Conservation (phyloP, 2,888 invertebrate species). For the Eremobia ochroleuca region DNA sequence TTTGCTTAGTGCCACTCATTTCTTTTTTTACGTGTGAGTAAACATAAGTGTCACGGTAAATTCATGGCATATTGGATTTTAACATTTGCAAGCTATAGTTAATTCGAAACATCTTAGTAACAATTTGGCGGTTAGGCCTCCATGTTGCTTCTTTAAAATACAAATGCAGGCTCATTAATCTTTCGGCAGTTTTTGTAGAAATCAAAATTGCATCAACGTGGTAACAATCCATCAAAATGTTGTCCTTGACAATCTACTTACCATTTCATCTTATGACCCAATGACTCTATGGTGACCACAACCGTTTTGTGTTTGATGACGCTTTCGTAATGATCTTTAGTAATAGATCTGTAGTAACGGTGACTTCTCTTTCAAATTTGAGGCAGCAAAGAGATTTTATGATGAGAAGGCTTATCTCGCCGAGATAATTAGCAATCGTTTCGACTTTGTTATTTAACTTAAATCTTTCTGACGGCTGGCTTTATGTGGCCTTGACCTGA, state of each 20-base stretch:
- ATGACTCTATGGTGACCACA: background rate
- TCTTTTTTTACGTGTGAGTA: background rate
- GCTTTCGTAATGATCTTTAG: slow-evolving; percentile 21
- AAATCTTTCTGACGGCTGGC: slow-evolving; percentile 33
- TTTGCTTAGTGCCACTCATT: background rate
- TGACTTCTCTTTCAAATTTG: slow-evolving; percentile 12
- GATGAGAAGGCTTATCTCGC: slow-evolving; percentile 29
- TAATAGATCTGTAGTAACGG: slow-evolving; percentile 1
- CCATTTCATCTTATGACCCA: background rate
- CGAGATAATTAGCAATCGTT: slow-evolving; percentile 47
- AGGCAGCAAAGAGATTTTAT: background rate
- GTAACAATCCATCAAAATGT: background rate
- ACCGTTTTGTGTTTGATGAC: background rate
- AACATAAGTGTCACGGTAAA: no score
- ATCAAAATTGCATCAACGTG: slow-evolving; percentile 18
- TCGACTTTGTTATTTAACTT: slow-evolving; percentile 48
- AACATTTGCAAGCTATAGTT: background rate
- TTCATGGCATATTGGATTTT: background rate
- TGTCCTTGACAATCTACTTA: slow-evolving; percentile 14
- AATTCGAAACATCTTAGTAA: background rate
- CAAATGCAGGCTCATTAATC: background rate
- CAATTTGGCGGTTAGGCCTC: background rate
- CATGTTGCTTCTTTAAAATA: background rate
- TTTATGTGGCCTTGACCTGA: slow-evolving; percentile 51
- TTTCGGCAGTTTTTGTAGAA: background rate